Conservation (phyloP, 2,888 invertebrate species). For the Alsophila aescularia region DNA sequence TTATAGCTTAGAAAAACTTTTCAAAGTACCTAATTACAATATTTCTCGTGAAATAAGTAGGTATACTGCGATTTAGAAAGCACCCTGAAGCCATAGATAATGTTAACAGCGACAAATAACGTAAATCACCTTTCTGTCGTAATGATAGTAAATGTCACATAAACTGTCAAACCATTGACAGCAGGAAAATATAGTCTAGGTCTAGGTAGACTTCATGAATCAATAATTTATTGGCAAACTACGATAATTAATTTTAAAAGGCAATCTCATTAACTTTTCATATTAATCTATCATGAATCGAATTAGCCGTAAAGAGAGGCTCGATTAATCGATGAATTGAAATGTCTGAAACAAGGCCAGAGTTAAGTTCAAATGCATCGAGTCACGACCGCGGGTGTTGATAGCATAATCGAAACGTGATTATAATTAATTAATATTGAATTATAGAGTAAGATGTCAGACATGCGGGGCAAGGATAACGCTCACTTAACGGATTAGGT, state of each 20-base stretch:
- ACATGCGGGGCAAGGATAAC: conserved; percentile 17
- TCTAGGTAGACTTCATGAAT: too few species aligned
- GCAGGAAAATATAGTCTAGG: too few species aligned
- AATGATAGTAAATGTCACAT: background rate
- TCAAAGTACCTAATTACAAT: conserved; percentile 4
- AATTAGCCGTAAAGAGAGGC: conserved; percentile 11
- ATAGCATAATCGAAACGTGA: conserved; percentile 20
- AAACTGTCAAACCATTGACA: too few species aligned
- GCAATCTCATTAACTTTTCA: conserved; percentile 23
- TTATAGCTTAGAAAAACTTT: background rate
- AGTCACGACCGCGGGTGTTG: conserved; percentile 18
- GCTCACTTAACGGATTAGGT: background rate
- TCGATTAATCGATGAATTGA: conserved; percentile 16
- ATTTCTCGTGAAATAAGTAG: background rate
- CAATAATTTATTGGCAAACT: background rate
- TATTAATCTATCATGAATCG: conserved; percentile 25
- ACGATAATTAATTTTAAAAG: conserved; percentile 9
- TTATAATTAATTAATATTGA: conserved; percentile 22
- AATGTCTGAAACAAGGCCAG: conserved; percentile 20
- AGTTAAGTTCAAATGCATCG: conserved; percentile 4
- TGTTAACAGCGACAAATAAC: conserved; percentile 1
- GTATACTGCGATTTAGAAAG: conserved; percentile 1
- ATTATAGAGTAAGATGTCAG: conserved; percentile 6
- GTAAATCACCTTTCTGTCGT: conserved; percentile 3
- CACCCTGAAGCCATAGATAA: conserved; percentile 1